Percentiles rank a stretch among this genome's conserved stretches.
These are phyloP conservation scores for Dryobota labecula DNA, from an alignment of 2,888 invertebrate genomes.

Conservation along the genomic window DNA sequence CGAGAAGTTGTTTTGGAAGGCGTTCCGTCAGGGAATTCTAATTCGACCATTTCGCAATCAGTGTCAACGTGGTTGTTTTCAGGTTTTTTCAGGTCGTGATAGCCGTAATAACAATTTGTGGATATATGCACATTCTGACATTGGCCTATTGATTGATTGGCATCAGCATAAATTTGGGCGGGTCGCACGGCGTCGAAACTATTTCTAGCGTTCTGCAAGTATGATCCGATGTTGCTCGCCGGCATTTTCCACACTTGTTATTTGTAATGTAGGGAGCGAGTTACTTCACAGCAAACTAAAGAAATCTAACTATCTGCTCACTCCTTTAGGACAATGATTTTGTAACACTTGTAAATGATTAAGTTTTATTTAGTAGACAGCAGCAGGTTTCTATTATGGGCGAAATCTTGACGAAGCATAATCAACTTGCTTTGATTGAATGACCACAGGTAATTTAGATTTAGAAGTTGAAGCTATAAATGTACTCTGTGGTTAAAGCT, in stretches of 20 bases:
- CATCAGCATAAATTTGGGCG: conserved; percentile 82
- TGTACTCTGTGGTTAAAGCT: too few relatives aligned
- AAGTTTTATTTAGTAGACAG: conserved; percentile 3
- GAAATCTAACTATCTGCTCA: not conserved
- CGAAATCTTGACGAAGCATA: not conserved
- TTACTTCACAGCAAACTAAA: conserved; percentile 10
- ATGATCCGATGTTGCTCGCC: conserved; percentile 83
- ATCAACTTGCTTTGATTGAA: too few relatives aligned
- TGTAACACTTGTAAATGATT: conserved; percentile 1
- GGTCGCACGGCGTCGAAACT: conserved; percentile 87
- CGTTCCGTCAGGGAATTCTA: conserved; percentile 64
- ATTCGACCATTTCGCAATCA: conserved; percentile 86
- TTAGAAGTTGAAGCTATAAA: not conserved
- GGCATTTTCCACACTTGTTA: conserved; percentile 77
- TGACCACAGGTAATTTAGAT: not conserved
- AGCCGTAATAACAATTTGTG: conserved; percentile 89
- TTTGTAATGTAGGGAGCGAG: not conserved
- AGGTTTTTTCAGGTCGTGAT: conserved; percentile 79
- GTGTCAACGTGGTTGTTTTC: conserved; percentile 72
- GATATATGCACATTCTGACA: conserved; percentile 87
- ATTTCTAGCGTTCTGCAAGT: conserved; percentile 85
- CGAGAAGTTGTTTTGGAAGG: conserved; percentile 75
- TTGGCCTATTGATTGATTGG: conserved; percentile 82
- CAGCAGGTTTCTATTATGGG: not conserved
- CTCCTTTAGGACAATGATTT: conserved; percentile 11